These are phyloP conservation scores for Tetragonisca angustula DNA, from an alignment of 2,888 invertebrate genomes.

Conservation along the genomic window DNA sequence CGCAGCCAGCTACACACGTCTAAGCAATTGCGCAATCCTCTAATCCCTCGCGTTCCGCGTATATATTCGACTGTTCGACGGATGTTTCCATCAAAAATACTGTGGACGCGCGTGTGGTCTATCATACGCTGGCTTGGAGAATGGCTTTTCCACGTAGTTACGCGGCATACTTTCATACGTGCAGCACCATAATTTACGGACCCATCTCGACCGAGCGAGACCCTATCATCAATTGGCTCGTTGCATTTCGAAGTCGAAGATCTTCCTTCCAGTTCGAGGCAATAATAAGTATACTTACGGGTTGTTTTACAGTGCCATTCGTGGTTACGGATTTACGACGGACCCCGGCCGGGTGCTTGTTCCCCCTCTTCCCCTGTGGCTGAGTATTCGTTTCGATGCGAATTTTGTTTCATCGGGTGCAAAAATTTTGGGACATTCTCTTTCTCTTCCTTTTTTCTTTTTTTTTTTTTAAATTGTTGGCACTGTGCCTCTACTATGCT, in stretches of 20 bases:
- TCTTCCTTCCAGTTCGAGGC: constrained; percentile 25
- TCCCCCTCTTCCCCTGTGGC: neutral
- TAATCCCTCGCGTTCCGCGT: constrained; percentile 27
- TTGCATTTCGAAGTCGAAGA: constrained; percentile 46
- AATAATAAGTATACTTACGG: constrained; percentile 40
- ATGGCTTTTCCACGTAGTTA: constrained; percentile 39
- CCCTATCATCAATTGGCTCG: constrained; percentile 51
- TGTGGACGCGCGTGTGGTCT: constrained; percentile 45
- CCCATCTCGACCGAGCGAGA: constrained; percentile 31
- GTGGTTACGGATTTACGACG: neutral
- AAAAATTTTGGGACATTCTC: too few relatives aligned
- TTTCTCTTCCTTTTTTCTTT: too few relatives aligned
- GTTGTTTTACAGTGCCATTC: constrained; percentile 3
- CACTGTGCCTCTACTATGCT: too few relatives aligned
- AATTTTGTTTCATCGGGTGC: neutral
- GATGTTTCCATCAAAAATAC: constrained; percentile 41
- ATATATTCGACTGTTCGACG: neutral
- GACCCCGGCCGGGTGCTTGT: too few relatives aligned
- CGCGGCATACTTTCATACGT: constrained; percentile 50
- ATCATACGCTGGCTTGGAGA: constrained; percentile 17
- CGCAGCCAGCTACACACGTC: constrained; percentile 11
- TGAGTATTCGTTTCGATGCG: neutral
- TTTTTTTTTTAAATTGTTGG: too few relatives aligned
- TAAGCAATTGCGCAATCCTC: constrained; percentile 45
- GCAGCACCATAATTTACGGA: constrained; percentile 52